Percentiles rank a stretch among this genome's conserved stretches.
Conservation (phyloP, 2,888 invertebrate genomes). For the Noctua janthe region DNA sequence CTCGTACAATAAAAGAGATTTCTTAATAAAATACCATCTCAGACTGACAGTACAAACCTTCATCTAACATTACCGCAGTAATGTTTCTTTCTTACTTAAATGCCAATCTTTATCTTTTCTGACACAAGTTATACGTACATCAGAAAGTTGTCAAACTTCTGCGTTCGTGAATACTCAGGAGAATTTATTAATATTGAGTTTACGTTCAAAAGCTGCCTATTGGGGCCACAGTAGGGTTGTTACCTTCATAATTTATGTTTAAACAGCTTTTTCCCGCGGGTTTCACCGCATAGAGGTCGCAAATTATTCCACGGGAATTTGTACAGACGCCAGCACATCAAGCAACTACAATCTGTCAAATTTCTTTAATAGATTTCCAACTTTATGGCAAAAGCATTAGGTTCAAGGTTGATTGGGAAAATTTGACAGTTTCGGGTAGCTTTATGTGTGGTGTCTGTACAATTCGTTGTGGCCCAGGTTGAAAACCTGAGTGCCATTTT, state of each 20-base stretch:
- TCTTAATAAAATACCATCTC: slow-evolving; percentile 11
- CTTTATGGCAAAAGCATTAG: no score
- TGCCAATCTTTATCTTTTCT: slow-evolving; percentile 60
- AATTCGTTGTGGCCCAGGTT: background rate
- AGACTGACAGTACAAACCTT: slow-evolving; percentile 24
- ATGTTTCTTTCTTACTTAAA: slow-evolving; percentile 37
- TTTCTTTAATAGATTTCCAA: no score
- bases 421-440: no score
- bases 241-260: background rate
- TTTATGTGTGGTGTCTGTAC: background rate
- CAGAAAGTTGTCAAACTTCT: slow-evolving; percentile 48
- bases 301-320: background rate
- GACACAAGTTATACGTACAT: slow-evolving; percentile 44
- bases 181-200: slow-evolving; percentile 63
- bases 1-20: background rate
- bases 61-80: slow-evolving; percentile 23
- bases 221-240: slow-evolving; percentile 35
- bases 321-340: no score
- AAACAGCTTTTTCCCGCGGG: background rate
- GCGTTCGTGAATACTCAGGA: slow-evolving; percentile 19
- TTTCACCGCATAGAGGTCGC: background rate
- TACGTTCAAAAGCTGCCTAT: slow-evolving; percentile 24
- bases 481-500: background rate
- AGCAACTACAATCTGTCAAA: no score
- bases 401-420: no score